phyloP scores from a whole-genome alignment of 2,888 invertebrate species.

The Dicranocentrus wangi region DNA sequence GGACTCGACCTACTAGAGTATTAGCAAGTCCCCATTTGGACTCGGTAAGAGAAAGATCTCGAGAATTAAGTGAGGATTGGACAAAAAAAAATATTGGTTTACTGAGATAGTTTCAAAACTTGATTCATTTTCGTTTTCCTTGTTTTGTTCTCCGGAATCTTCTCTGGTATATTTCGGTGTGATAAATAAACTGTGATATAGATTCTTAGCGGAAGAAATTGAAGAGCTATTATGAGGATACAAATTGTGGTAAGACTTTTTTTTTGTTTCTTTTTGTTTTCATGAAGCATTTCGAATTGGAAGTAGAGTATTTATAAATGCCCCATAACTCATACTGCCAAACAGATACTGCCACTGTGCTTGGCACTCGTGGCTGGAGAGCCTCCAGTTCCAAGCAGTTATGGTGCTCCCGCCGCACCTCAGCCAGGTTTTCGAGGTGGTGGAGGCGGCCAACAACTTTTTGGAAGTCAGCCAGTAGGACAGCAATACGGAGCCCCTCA shows the following conservation, averaged over 20 bases:
- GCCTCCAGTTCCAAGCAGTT: constrained; percentile 49
- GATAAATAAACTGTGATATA: constrained; percentile 1
- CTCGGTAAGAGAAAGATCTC: constrained; percentile 39
- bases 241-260: constrained; percentile 39
- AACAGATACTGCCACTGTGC: constrained; percentile 40
- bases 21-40: constrained; percentile 43
- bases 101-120: neutral
- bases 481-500: constrained; percentile 45
- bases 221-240: constrained; percentile 26
- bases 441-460: neutral
- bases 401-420: constrained; percentile 56
- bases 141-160: neutral
- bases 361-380: constrained; percentile 39
- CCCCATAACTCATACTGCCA: no score
- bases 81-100: neutral
- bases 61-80: constrained; percentile 16
- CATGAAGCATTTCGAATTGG: no score
- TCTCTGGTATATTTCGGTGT: neutral
- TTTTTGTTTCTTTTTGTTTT: no score
- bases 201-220: constrained; percentile 2
- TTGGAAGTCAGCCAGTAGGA: neutral
- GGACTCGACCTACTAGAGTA: constrained; percentile 47
- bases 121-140: constrained; percentile 9
- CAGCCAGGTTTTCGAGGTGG: constrained; percentile 52
- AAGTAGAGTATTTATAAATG: no score